Evolutionary conservation across 2,113 vertebrate genomes (phyloP).

Genomic region (Phaethornis superciliosus): DNA sequence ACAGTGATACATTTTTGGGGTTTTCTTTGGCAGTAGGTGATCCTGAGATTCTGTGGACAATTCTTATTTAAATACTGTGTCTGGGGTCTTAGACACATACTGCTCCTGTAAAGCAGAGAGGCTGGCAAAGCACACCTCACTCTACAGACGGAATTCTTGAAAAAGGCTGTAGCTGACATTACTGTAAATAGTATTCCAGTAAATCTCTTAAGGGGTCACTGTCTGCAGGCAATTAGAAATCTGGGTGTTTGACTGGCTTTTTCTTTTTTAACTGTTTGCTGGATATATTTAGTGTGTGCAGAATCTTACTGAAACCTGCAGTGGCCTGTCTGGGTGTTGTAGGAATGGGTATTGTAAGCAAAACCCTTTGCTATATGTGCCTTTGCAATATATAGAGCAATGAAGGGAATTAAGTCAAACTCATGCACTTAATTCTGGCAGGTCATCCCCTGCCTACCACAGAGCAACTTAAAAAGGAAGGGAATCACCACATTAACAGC

Average conservation of each 20-base stretch:
- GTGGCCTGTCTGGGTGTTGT: neutral
- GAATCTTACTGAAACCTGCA: neutral
- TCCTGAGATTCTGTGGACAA: neutral
- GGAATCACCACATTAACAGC: neutral
- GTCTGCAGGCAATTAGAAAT: neutral
- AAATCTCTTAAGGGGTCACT: neutral
- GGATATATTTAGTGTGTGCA: neutral
- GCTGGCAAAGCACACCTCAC: neutral
- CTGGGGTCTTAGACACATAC: neutral
- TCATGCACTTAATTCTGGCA: neutral
- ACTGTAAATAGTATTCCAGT: neutral
- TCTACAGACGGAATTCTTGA: neutral
- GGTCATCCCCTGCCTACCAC: neutral
- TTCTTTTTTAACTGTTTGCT: neutral
- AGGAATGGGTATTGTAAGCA: neutral
- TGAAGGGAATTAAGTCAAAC: neutral
- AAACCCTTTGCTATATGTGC: neutral
- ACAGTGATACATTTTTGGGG: neutral
- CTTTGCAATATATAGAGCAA: neutral
- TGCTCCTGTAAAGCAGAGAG: neutral
- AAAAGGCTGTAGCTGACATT: neutral
- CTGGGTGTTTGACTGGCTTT: neutral
- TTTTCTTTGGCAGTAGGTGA: neutral
- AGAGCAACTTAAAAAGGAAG: neutral
- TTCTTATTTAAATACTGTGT: neutral